Base-by-base conservation (phyloP, 2,113 vertebrate genomes). In the Aphelocoma coerulescens region DNA sequence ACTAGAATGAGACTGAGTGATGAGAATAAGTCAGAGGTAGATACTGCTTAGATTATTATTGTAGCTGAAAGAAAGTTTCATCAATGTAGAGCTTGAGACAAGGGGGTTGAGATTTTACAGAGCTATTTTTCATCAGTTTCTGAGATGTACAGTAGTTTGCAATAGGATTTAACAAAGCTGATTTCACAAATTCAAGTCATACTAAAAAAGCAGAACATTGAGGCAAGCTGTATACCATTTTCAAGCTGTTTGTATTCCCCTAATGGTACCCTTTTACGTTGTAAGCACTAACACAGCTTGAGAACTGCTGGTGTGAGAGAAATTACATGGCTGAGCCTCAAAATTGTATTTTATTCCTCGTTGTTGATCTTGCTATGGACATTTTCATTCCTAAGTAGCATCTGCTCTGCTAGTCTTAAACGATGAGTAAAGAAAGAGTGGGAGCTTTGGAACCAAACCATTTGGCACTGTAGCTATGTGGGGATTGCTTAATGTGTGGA, bases 371-470 rank as follows among this genome's bases (percentile, higher is more conserved):
- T 82, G 35, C 62, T 89, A 75, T 68, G 85, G 80, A n/a, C 15
- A 26, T 93, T 93, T 91, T 90, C 35, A 68, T 93, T 94, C 30
- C 24, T 65, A 61, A 90, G 85, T 61, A 79, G 48, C 54, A 85
- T 94, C 83, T 97, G 67, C 35, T 96, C 82, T 88, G 30, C 49
- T 95, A 52, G 49, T 75, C 57, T 93, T 90, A 96, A 91, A 88
- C 91, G 88, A 91, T 82, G 88, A 96, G 74, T 88, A 93, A 65
- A 93, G 81, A 91, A 89, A 91, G 78, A 91, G 62, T 82, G 75
- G 78, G 62, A 89, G 62, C 78, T 79, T 90, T 95, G 94, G 85
- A 96, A 79, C 62, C 10, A 83, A 88, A 85, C 22, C 62, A 79
- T 88, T 93, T 97, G 88, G 77, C 81, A 33, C 35, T 75, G 24